phyloP scores from a whole-genome alignment of 2,888 invertebrate species.

The Chaetogeoica ovagalla region DNA sequence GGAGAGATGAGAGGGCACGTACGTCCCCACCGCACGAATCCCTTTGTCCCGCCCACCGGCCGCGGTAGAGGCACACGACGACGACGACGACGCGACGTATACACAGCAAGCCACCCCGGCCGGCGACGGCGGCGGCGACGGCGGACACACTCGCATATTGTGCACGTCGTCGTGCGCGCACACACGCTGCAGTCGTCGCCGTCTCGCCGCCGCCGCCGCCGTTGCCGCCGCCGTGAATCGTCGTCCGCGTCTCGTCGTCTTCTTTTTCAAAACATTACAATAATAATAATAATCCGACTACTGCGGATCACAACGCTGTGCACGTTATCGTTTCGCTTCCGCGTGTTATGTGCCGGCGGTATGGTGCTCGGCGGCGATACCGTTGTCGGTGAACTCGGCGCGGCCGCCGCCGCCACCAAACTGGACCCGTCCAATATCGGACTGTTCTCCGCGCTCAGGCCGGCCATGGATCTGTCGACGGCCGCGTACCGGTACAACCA shows the following conservation, averaged over 20 bases:
- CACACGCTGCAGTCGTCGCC: constrained; percentile 20
- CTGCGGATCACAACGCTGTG: not conserved
- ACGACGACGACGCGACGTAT: constrained; percentile 23
- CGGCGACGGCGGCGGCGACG: constrained; percentile 25
- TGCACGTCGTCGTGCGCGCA: constrained; percentile 50
- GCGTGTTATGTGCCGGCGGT: constrained; percentile 47
- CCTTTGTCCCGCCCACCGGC: constrained; percentile 49
- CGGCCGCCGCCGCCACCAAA: constrained; percentile 54
- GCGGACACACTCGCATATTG: constrained; percentile 46
- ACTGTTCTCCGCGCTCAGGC: constrained; percentile 58
- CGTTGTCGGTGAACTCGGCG: constrained; percentile 52
- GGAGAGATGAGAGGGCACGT: not conserved
- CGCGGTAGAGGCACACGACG: constrained; percentile 15
- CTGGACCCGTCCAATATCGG: constrained; percentile 58
- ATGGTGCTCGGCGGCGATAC: constrained; percentile 50
- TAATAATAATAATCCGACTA: not conserved
- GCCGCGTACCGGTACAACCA: constrained; percentile 95
- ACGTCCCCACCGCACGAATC: constrained; percentile 49
- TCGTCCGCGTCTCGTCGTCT: not conserved
- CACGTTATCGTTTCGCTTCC: not conserved
- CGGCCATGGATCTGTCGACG: constrained; percentile 85
- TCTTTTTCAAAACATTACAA: not conserved
- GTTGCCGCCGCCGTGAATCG: not conserved
- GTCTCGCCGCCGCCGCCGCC: not conserved
- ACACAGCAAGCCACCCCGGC: constrained; percentile 50